A percentile compares a stretch with the other conserved stretches of the same genome.
These are phyloP conservation scores for Zaprionus camerounensis DNA, from an alignment of 1,140 invertebrate genomes.

Conservation along the genomic window DNA sequence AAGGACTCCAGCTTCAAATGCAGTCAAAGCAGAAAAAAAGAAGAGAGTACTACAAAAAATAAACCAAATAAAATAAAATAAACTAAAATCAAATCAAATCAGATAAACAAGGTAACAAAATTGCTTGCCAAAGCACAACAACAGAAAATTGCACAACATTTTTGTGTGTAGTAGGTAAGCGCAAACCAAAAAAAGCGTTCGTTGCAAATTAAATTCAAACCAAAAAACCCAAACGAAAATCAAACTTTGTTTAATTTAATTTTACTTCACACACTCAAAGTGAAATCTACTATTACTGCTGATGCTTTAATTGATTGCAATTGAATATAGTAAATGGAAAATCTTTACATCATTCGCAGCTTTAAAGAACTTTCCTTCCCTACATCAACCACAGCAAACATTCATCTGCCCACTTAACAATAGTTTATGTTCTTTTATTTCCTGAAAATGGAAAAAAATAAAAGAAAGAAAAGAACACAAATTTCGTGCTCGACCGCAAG, in stretches of 20 bases:
- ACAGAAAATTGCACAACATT: conserved; percentile 40
- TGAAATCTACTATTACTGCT: neutral
- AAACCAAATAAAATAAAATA: conserved; percentile 7
- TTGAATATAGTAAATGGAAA: neutral
- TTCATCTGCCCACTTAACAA: conserved; percentile 38
- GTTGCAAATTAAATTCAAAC: neutral
- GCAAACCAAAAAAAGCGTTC: neutral
- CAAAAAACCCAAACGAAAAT: conserved; percentile 1
- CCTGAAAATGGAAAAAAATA: conserved; percentile 21
- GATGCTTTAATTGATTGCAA: neutral
- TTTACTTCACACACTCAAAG: neutral
- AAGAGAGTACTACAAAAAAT: neutral
- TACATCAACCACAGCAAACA: neutral
- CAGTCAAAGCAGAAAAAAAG: conserved; percentile 46
- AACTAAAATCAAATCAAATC: conserved; percentile 26
- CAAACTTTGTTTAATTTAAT: neutral
- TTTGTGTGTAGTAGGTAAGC: conserved; percentile 19
- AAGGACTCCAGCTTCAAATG: conserved; percentile 40
- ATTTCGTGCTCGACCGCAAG: conserved; percentile 48
- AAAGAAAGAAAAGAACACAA: conserved; percentile 25
- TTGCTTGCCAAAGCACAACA: conserved; percentile 27
- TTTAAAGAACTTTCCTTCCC: neutral
- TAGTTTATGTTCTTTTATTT: conserved; percentile 56
- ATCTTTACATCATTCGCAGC: neutral
- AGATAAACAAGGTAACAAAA: conserved; percentile 27